Base-by-base conservation (phyloP, 2,888 invertebrate species). In the Desoria tigrina region DNA sequence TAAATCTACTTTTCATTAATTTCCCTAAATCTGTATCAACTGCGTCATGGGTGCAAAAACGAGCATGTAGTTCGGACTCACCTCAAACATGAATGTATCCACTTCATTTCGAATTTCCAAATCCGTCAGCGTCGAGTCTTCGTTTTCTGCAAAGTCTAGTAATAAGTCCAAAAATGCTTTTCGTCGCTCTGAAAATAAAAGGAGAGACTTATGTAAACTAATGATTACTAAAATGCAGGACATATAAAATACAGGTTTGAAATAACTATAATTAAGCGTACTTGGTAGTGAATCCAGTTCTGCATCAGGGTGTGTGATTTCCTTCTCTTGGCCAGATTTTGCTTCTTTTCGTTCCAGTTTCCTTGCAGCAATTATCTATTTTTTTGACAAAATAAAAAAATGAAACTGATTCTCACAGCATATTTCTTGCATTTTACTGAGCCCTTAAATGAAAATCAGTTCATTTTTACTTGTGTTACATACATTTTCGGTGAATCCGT, bases 401-500 rank as follows among this genome's bases (percentile, higher is more conserved):
- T 32, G 4, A 7, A 32, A 32, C 4, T 32, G 32, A 32, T n/a
- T n/a, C n/a, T n/a, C n/a, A n/a, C n/a, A n/a, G n/a, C n/a, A n/a
- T n/a, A n/a, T n/a, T n/a, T n/a, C n/a, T n/a, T n/a, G n/a, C n/a
- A n/a, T n/a, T n/a, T n/a, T n/a, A n/a, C n/a, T 32, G 32, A 32
- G 32, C 32, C 11, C 32, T 7, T 23, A 39, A 57, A 39, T 57
- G 3, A 39, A 42, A 32, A 32, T 28, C 9, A 27, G 11, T 55
- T 55, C 26, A 16, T 55, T 55, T n/a, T 32, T 32, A 32, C 51
- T 51, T 18, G 27, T 7, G 7, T 7, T 49, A 11, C 7, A 24
- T 23, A 63, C 69, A 60, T 26, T 58, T 37, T 67, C 63, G 3
- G 71, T 71, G 39, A 71, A 71, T 7, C 37, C 49, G 32, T 71